These are phyloP conservation scores for Drosophila ohnishii DNA, from an alignment of 1,140 invertebrate species.

Conservation along the genomic window DNA sequence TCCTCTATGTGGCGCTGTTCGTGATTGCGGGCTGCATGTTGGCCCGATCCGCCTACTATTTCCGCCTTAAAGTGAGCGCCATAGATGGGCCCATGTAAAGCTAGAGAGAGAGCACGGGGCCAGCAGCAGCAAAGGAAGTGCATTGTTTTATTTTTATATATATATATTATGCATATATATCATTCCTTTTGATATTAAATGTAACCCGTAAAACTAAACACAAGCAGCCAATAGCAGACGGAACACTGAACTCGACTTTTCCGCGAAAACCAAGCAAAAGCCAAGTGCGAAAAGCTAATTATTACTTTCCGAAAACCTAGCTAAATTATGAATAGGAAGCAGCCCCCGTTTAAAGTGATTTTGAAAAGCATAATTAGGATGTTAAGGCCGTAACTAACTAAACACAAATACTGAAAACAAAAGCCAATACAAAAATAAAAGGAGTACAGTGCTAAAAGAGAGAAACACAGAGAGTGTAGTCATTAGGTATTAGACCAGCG, in stretches of 20 bases:
- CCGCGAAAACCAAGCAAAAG: slow-evolving; percentile 24
- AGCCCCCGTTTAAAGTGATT: slow-evolving; percentile 55
- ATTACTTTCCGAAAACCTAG: slow-evolving; percentile 44
- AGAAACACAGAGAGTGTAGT: slow-evolving; percentile 31
- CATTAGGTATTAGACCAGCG: slow-evolving; percentile 48
- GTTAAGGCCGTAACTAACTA: slow-evolving; percentile 43
- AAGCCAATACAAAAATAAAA: slow-evolving; percentile 9
- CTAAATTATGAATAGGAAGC: slow-evolving; percentile 52
- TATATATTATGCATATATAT: slow-evolving; percentile 72
- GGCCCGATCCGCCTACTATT: slow-evolving; percentile 93
- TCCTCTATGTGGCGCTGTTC: slow-evolving; percentile 92
- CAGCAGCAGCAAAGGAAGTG: slow-evolving; percentile 55
- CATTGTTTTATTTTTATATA: slow-evolving; percentile 81
- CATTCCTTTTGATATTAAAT: slow-evolving; percentile 83
- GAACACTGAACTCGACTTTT: slow-evolving; percentile 44
- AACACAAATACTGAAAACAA: slow-evolving; percentile 50
- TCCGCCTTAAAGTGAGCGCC: slow-evolving; percentile 93
- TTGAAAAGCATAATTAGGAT: slow-evolving; percentile 68
- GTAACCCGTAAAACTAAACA: slow-evolving; percentile 51
- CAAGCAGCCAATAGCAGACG: slow-evolving; percentile 46
- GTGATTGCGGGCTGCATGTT: slow-evolving; percentile 89
- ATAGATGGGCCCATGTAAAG: slow-evolving; percentile 92
- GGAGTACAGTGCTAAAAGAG: slow-evolving; percentile 51
- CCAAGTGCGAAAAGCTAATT: slow-evolving; percentile 38
- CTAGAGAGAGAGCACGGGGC: slow-evolving; percentile 7